Conservation (phyloP, 2,888 invertebrate genomes). For the Ormia ochracea region DNA sequence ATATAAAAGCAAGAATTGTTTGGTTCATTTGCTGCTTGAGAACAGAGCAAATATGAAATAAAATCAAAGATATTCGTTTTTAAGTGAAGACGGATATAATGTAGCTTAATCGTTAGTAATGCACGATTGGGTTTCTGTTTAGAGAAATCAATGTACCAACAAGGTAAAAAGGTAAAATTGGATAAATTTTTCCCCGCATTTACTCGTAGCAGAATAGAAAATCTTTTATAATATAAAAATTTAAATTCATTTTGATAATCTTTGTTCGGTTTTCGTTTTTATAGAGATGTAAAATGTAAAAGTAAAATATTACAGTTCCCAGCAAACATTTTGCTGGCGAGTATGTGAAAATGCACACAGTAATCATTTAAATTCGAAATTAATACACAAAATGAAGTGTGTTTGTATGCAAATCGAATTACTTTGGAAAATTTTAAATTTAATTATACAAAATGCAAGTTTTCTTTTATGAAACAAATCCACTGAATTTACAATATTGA, state of each 20-base stretch:
- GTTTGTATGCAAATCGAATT: too few species aligned
- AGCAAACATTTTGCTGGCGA: too few species aligned
- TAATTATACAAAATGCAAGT: too few species aligned
- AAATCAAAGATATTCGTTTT: constrained; percentile 14
- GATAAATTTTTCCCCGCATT: background rate
- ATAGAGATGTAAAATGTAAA: background rate
- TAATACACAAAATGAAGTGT: too few species aligned
- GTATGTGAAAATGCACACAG: too few species aligned
- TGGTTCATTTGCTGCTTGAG: background rate
- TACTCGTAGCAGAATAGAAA: background rate
- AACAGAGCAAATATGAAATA: background rate
- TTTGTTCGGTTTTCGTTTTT: background rate
- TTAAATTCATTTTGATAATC: constrained; percentile 30
- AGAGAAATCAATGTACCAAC: constrained; percentile 35
- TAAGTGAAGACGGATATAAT: background rate
- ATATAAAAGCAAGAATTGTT: constrained; percentile 5
- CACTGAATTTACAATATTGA: too few species aligned
- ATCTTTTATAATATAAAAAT: constrained; percentile 23
- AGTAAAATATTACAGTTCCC: too few species aligned
- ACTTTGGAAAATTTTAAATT: too few species aligned
- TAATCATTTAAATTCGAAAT: too few species aligned
- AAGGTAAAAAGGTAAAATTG: constrained; percentile 1
- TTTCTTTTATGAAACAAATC: too few species aligned
- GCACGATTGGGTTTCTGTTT: constrained; percentile 55
- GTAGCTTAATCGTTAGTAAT: constrained; percentile 46